Evolutionary conservation across 1,140 invertebrate species (phyloP).

Genomic region (Matsumurasca onukii): DNA sequence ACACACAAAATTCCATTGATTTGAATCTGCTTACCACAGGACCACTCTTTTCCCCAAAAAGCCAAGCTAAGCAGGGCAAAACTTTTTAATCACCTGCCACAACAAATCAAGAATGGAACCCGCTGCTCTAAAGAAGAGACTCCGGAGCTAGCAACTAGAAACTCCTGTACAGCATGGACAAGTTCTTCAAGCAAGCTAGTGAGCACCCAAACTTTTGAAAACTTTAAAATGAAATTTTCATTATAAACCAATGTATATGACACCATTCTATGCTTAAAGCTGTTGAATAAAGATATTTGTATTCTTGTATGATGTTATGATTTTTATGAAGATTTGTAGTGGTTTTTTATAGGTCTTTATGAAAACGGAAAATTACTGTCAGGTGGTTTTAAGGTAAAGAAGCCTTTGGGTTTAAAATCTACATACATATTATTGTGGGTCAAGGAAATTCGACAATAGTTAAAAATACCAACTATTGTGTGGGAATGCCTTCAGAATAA

Average conservation of each 20-base stretch:
- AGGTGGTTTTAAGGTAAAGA: too few species aligned
- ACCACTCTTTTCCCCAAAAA: too few species aligned
- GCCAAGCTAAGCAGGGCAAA: not conserved
- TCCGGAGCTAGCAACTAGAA: not conserved
- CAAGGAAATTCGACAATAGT: too few species aligned
- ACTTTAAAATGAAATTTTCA: not conserved
- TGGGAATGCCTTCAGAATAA: too few species aligned
- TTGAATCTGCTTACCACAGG: not conserved
- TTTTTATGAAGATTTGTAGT: too few species aligned
- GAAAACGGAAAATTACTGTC: too few species aligned
- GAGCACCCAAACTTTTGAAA: too few species aligned
- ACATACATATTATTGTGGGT: too few species aligned
- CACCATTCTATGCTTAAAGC: not conserved
- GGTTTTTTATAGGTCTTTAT: too few species aligned
- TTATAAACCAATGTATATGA: not conserved
- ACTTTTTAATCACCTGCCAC: not conserved
- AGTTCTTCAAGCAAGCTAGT: not conserved
- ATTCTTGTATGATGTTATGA: too few species aligned
- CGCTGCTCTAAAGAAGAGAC: not conserved
- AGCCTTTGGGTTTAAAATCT: too few species aligned
- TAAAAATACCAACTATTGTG: too few species aligned
- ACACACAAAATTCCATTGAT: not conserved
- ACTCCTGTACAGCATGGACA: not conserved
- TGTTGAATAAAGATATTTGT: not conserved
- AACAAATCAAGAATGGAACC: not conserved